Percentiles rank a stretch among this genome's conserved stretches.
phyloP scores from a whole-genome alignment of 2,888 invertebrate genomes.

The Tanytarsus gracilentus region DNA sequence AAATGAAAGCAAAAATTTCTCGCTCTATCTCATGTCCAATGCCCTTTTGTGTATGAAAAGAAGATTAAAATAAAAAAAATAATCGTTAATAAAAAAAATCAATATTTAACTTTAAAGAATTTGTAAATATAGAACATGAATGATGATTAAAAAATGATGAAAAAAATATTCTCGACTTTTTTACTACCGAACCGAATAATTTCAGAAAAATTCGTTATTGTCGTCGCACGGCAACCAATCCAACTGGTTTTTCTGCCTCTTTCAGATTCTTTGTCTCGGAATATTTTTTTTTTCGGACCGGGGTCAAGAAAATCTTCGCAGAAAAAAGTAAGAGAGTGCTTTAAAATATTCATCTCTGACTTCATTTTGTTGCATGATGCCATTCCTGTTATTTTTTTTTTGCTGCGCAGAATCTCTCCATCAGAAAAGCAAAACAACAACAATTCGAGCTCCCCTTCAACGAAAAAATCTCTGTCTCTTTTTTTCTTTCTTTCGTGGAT shows the following conservation, averaged over 20 bases:
- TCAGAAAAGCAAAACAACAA: constrained; percentile 4
- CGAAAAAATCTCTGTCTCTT: neutral
- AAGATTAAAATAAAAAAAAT: constrained; percentile 14
- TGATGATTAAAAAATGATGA: constrained; percentile 14
- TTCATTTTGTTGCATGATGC: constrained; percentile 21
- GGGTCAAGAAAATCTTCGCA: constrained; percentile 24
- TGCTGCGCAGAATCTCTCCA: constrained; percentile 27
- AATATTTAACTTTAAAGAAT: constrained; percentile 22
- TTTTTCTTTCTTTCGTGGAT: constrained; percentile 1
- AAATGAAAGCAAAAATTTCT: constrained; percentile 15
- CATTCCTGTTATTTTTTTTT: constrained; percentile 14
- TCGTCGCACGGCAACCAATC: neutral
- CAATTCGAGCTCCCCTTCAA: neutral
- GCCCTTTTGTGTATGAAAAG: neutral
- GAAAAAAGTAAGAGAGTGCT: neutral
- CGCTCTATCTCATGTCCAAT: constrained; percentile 7
- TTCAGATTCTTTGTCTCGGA: neutral
- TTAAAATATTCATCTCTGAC: constrained; percentile 24
- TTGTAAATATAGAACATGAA: constrained; percentile 27
- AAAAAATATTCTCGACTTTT: neutral
- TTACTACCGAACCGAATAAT: neutral
- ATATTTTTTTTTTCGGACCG: neutral
- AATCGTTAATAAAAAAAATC: constrained; percentile 28
- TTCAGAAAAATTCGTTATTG: neutral
- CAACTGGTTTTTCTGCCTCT: constrained; percentile 20